Conservation (phyloP, 2,888 invertebrate species). For the Ochropleura plecta region DNA sequence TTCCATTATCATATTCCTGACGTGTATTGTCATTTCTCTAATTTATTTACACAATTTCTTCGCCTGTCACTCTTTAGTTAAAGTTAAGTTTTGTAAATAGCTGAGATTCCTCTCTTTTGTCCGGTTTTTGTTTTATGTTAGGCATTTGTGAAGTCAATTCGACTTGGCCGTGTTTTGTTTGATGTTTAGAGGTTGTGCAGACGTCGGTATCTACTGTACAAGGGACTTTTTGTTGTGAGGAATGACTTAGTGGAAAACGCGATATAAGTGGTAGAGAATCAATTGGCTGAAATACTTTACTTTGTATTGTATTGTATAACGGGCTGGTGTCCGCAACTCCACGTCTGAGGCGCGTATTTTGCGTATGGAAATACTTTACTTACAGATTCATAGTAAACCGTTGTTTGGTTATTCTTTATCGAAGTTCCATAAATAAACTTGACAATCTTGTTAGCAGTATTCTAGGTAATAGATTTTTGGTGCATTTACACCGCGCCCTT, state of each 20-base stretch:
- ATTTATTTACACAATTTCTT: constrained; percentile 76
- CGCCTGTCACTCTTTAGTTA: constrained; percentile 73
- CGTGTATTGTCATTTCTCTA: constrained; percentile 60
- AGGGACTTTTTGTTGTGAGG: constrained; percentile 1
- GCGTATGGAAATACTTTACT: too few relatives aligned
- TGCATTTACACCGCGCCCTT: too few relatives aligned
- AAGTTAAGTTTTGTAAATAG: constrained; percentile 57
- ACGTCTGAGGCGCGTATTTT: too few relatives aligned
- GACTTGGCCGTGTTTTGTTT: constrained; percentile 47
- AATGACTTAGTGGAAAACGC: constrained; percentile 29
- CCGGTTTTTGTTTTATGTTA: constrained; percentile 63
- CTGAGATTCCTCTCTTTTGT: constrained; percentile 61
- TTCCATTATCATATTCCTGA: constrained; percentile 41
- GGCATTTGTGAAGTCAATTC: constrained; percentile 59
- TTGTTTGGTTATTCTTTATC: background rate
- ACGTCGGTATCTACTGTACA: constrained; percentile 5
- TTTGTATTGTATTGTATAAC: too few relatives aligned
- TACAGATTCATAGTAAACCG: background rate
- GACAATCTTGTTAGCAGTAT: too few relatives aligned
- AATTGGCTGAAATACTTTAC: constrained; percentile 25
- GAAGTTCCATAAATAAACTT: too few relatives aligned
- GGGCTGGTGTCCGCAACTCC: too few relatives aligned
- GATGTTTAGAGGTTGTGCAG: constrained; percentile 47
- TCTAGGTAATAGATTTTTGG: too few relatives aligned
- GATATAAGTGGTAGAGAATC: constrained; percentile 40